Evolutionary conservation across 2,888 invertebrate genomes (phyloP).

Genomic region (Leptinotarsa rubiginosa): DNA sequence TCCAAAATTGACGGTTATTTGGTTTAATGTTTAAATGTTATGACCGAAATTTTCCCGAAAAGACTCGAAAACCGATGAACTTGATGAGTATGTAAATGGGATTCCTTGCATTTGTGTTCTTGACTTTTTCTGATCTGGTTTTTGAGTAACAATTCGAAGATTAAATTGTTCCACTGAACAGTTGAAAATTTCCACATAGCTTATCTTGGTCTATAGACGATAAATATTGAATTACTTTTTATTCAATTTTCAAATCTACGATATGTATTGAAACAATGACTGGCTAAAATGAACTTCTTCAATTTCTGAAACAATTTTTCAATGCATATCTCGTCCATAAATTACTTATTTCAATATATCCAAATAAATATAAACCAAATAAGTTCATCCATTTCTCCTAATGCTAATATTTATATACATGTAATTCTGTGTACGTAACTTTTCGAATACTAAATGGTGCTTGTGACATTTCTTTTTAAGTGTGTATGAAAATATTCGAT

Average conservation of each 20-base stretch:
- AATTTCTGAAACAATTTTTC: not conserved
- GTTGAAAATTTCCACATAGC: not conserved
- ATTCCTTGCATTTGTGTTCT: not conserved
- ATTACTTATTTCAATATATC: constrained; percentile 52
- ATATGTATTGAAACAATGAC: constrained; percentile 17
- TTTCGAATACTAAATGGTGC: constrained; percentile 59
- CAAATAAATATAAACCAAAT: constrained; percentile 60
- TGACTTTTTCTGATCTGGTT: not conserved
- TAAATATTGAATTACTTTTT: not conserved
- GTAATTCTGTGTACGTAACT: constrained; percentile 56
- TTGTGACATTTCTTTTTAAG: constrained; percentile 56
- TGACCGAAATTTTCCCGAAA: constrained; percentile 31
- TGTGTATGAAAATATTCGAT: constrained; percentile 47
- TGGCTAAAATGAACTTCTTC: too few relatives aligned
- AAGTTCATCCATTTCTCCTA: constrained; percentile 53
- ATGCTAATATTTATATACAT: constrained; percentile 53
- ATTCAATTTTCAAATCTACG: not conserved
- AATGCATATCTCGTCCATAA: constrained; percentile 46
- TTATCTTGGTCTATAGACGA: not conserved
- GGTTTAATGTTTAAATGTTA: constrained; percentile 47
- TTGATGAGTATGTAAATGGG: constrained; percentile 15
- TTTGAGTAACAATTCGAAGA: not conserved
- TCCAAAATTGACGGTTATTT: constrained; percentile 41
- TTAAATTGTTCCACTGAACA: not conserved
- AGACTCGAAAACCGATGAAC: constrained; percentile 23